These are phyloP conservation scores for pig (Sus scrofa) DNA, from an alignment of 2,113 vertebrate species.

Conservation along the genomic window T2T-Sscrofa CM000824.6:121266001-121266500, in stretches of 20 bases:
- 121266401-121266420: background rate
- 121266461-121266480: conserved; percentile 3
- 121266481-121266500: background rate
- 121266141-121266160: background rate
- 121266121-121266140: background rate
- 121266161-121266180: background rate
- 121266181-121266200: background rate
- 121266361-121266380: background rate
- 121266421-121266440: background rate
- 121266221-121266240: background rate
- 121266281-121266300: background rate
- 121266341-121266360: background rate
- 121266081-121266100: background rate
- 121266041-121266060: background rate
- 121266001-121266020: background rate
- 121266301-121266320: background rate
- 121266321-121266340: background rate
- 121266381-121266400: background rate
- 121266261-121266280: background rate
- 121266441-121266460: conserved; percentile 16
- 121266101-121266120: background rate
- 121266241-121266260: background rate
- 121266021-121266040: background rate
- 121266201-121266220: background rate
- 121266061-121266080: background rate